Conservation (phyloP, 2,797 vertebrate species). For the Cryptoblepharus egeriae region DNA sequence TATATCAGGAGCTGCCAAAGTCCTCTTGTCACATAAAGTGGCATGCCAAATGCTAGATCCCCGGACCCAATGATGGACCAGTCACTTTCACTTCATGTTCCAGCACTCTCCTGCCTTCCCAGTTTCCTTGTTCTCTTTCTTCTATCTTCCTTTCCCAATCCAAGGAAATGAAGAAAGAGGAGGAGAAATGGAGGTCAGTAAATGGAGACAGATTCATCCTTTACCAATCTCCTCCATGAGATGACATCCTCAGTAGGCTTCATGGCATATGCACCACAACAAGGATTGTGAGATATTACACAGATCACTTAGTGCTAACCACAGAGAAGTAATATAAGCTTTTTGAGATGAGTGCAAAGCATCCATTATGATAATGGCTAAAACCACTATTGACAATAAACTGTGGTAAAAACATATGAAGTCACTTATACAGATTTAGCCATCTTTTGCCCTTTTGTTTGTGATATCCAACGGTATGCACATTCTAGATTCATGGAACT, state of each 20-base stretch:
- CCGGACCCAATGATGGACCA: no score
- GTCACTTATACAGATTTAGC: background rate
- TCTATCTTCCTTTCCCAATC: no score
- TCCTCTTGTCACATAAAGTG: no score
- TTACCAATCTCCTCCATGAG: no score
- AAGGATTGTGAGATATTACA: background rate
- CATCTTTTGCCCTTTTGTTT: constrained; percentile 29
- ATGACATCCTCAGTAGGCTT: no score
- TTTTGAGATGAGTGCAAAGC: constrained; percentile 2
- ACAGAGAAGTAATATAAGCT: background rate
- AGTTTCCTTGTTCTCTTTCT: no score
- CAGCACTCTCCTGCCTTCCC: no score
- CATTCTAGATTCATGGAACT: background rate
- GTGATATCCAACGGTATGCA: background rate
- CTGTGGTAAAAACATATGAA: background rate
- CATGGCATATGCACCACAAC: background rate
- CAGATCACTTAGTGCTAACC: background rate
- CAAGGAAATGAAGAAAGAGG: no score
- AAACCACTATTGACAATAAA: background rate
- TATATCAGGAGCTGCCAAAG: background rate
- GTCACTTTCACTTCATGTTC: no score
- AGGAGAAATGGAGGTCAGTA: no score
- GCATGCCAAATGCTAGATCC: no score
- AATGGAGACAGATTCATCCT: no score
- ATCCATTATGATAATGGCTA: background rate